These are phyloP conservation scores for Cheiracanthium punctorium DNA, from an alignment of 2,888 invertebrate species.

Conservation along the genomic window DNA sequence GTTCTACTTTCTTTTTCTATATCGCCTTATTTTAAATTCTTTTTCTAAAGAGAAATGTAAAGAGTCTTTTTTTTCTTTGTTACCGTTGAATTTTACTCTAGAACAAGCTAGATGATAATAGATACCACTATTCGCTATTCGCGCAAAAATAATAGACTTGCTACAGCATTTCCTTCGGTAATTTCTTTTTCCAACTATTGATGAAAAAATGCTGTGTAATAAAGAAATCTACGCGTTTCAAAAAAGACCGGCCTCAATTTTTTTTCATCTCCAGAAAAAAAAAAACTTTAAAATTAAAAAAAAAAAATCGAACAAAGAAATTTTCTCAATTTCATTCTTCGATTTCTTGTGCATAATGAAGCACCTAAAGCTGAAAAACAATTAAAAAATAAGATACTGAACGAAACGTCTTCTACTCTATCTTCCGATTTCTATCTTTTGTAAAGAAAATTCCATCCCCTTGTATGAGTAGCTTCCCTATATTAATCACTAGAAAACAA, in stretches of 20 bases:
- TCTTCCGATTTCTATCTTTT: slow-evolving; percentile 42
- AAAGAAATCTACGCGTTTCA: not conserved
- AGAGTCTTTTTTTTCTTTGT: not conserved
- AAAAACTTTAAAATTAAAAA: no score
- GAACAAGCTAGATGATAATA: not conserved
- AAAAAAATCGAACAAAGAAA: not conserved
- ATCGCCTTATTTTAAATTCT: not conserved
- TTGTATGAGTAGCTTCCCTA: not conserved
- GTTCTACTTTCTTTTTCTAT: no score
- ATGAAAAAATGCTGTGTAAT: not conserved
- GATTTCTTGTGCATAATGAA: slow-evolving; percentile 8
- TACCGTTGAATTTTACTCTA: not conserved
- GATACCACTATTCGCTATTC: not conserved
- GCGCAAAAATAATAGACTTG: not conserved
- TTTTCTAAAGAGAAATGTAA: not conserved
- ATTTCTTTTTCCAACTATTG: not conserved
- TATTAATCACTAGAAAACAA: slow-evolving; percentile 62
- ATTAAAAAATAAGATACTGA: slow-evolving; percentile 2
- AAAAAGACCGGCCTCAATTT: not conserved
- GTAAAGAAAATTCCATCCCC: slow-evolving; percentile 20
- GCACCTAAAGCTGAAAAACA: not conserved
- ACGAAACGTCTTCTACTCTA: slow-evolving; percentile 11
- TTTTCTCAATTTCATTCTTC: slow-evolving; percentile 7
- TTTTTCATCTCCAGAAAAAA: not conserved
- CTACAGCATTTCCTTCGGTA: not conserved